A percentile compares a stretch with the other conserved stretches of the same genome.
These are phyloP conservation scores for Sylvicola cinctus DNA, from an alignment of 2,888 invertebrate species.

Conservation along the genomic window DNA sequence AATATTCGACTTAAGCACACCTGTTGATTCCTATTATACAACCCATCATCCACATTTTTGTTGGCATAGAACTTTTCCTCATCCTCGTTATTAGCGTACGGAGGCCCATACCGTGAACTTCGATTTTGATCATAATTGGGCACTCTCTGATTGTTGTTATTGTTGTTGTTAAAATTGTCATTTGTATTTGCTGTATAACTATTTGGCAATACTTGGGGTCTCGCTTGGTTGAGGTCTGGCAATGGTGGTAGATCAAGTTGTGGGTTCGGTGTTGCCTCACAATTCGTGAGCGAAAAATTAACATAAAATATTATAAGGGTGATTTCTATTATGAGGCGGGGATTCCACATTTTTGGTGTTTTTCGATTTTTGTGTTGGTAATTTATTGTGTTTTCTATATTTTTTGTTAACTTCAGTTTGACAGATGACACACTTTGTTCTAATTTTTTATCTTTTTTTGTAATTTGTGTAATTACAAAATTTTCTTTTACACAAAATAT, in stretches of 20 bases:
- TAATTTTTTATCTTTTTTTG: no score
- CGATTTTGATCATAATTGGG: slow-evolving; percentile 17
- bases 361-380: no score
- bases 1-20: no score
- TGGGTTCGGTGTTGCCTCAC: slow-evolving; percentile 9
- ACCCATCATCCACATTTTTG: slow-evolving; percentile 2
- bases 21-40: slow-evolving; percentile 14
- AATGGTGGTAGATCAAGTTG: slow-evolving; percentile 37
- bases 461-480: no score
- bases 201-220: slow-evolving; percentile 18
- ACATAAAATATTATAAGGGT: slow-evolving; percentile 1
- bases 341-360: no score
- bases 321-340: no score
- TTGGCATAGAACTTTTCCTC: slow-evolving; percentile 11
- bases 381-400: no score
- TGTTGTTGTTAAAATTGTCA: slow-evolving; percentile 1
- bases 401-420: no score
- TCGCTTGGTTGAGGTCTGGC: slow-evolving; percentile 13
- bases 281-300: neutral
- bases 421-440: no score
- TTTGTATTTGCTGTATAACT: slow-evolving; percentile 13
- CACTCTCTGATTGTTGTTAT: slow-evolving; percentile 3
- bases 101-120: slow-evolving; percentile 21
- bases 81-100: slow-evolving; percentile 13
- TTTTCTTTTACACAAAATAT: no score